Percentiles rank a stretch among this genome's conserved stretches.
phyloP scores from a whole-genome alignment of 2,888 invertebrate species.

The Conomelus anceps region DNA sequence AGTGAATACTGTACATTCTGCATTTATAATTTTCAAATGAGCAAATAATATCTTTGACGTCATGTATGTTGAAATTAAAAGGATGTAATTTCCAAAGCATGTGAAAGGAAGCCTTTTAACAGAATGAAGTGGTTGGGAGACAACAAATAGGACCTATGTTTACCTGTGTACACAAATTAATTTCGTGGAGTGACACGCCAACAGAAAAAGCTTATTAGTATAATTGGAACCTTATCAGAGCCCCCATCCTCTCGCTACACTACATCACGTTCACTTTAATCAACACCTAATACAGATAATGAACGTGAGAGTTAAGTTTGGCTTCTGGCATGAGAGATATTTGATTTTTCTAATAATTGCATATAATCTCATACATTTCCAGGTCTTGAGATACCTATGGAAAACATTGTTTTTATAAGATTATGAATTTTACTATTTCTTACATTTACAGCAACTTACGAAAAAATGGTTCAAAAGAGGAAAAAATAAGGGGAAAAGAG shows the following conservation, averaged over 20 bases:
- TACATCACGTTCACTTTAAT: neutral
- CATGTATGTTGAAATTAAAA: too few species aligned
- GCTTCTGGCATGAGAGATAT: neutral
- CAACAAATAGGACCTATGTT: neutral
- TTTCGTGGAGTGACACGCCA: neutral
- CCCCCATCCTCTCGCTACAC: neutral
- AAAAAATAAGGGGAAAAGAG: too few species aligned
- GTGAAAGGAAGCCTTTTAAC: neutral
- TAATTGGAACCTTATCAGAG: neutral
- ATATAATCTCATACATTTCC: too few species aligned
- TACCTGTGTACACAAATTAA: neutral
- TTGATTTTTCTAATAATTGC: neutral
- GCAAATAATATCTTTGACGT: too few species aligned
- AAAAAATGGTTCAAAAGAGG: too few species aligned
- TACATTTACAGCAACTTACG: too few species aligned
- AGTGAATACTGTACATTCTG: too few species aligned
- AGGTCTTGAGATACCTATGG: too few species aligned
- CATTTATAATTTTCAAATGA: too few species aligned
- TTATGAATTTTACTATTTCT: too few species aligned
- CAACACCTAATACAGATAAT: neutral
- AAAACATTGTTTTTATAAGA: too few species aligned
- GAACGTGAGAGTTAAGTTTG: neutral
- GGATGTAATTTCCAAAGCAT: neutral
- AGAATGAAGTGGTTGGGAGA: neutral
- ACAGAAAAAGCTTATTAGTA: neutral